Evolutionary conservation across 2,113 vertebrate genomes (phyloP), one percentile per base, ranked within the genome.

Genomic region (Pelvicachromis taeniatus): DNA sequence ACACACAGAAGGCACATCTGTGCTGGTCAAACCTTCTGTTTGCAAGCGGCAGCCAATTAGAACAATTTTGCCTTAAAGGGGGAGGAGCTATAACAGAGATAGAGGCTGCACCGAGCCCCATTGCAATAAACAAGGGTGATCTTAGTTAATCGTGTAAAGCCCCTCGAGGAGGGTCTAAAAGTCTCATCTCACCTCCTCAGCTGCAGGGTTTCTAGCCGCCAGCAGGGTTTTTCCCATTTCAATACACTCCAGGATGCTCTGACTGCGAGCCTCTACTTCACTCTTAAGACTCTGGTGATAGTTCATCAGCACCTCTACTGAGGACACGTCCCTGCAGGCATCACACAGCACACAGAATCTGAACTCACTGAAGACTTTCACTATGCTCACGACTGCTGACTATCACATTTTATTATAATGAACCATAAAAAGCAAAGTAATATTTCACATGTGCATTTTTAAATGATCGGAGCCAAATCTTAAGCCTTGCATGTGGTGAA

Each of bases 241-340:
- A 42, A 98, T 96, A 77, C 98, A 99, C 89, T 97, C 92, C 2
- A 96, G 40, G 5, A 96, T 85, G 90, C 94, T 97, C 10, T 95
- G 96, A 84, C 84, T 94, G 2, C 97, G 95, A 0, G 97, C 96
- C 40, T 99, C 98, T 7, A 99, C 96, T 92, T 99, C 98, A 0
- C 95, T 97, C 95, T 98, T 98, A 86, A 99, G 96, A 65, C 96
- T 96, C 73, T 99, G 98, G 96, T 99, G 98, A 91, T 98, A 98
- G 80, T 97, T 99, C 97, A 99, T 98, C 91, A 99, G 95, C 85
- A 99, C 97, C 92, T 99, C 98, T 70, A 99, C 98, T 0, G 97
- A 98, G 3, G 98, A 99, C 63, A 99, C 97, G 0, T 99, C 98
- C 94, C 98, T 99, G 92, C 81, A 94, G 85, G 65, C 56, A 73